Evolutionary conservation across 2,113 vertebrate genomes (phyloP).

Genomic region (Megaptera novaeangliae): DNA sequence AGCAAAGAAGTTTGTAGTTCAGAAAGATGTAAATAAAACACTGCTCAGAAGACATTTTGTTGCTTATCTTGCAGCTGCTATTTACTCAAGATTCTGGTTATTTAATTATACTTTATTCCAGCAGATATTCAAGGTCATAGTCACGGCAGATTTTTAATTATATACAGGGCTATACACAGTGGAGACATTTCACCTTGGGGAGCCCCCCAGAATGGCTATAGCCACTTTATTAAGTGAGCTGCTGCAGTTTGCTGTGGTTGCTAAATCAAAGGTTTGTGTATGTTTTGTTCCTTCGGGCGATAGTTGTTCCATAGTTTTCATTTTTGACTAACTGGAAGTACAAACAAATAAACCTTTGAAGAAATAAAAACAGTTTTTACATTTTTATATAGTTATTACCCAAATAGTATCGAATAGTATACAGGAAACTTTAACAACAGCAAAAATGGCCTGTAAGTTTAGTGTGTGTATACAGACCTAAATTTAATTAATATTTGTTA

Average conservation of each 20-base stretch:
- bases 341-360: not conserved
- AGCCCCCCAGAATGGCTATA: conserved; percentile 23
- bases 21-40: conserved; percentile 40
- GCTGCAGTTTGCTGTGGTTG: not conserved
- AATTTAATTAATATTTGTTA: not conserved
- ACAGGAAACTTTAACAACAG: not conserved
- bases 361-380: not conserved
- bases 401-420: not conserved
- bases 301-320: conserved; percentile 37
- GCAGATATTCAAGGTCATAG: conserved; percentile 66
- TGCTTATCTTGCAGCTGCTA: conserved; percentile 51
- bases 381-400: conserved; percentile 11
- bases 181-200: conserved; percentile 59
- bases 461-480: not conserved
- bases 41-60: conserved; percentile 16
- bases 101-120: conserved; percentile 72
- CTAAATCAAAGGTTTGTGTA: conserved; percentile 55
- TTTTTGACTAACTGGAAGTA: conserved; percentile 20
- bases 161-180: conserved; percentile 61
- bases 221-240: conserved; percentile 29
- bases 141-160: conserved; percentile 72
- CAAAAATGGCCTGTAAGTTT: not conserved
- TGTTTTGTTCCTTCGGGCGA: conserved; percentile 20
- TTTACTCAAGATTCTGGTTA: conserved; percentile 60
- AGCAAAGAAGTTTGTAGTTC: not conserved